Base-by-base conservation (phyloP, 2,113 vertebrate genomes). In the Platichthys stellatus region DNA sequence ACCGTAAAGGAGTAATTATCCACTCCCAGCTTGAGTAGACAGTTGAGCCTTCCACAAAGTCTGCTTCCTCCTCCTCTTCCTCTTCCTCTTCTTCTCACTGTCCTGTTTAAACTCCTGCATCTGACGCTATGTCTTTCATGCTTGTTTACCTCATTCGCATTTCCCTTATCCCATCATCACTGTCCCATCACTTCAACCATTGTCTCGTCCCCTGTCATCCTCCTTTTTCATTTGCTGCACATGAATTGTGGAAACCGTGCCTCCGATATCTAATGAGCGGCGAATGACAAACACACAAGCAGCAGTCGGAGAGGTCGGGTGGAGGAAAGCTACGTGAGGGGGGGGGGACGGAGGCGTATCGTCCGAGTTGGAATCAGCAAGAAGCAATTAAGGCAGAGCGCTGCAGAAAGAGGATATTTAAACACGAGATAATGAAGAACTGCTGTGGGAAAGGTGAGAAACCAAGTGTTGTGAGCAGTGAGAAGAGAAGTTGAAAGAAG, bases 1-100 rank as follows among this genome's bases (percentile, higher is more conserved):
- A 65, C 78, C 73, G 84, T 86, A 78, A 89, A 72, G 56, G 47
- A 76, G 74, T 79, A 61, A 81, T 86, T 72, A 86, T 86, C 69
- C 74, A 75, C 71, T 84, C 60, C 54, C 58, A 73, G 81, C 65
- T 72, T 72, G 76, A 72, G 59, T 6, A 67, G 60, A 69, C 28
- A 57, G 45, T 80, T 83, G 70, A 74, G 65, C 51, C 61, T 85
- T 81, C 54, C 71, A 79, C 68, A 73, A 72, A 57, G 49, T 35
- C 58, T 3, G 5, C 54, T 60, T 63, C 60, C 21, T 57, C 45
- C 56, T 60, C 60, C 21, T 57, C 72, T 45, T 66, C 45, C 56
- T 60, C 54, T 60, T 63, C 60, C 21, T 57, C 72, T 51, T 66
- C 45, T 53, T 57, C 69, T 66, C 51, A 31, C 51, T 28, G n/a